Evolutionary conservation across 2,797 vertebrate species (phyloP), one percentile per base, ranked within the genome.

Genomic region (Sebastes jordani): DNA sequence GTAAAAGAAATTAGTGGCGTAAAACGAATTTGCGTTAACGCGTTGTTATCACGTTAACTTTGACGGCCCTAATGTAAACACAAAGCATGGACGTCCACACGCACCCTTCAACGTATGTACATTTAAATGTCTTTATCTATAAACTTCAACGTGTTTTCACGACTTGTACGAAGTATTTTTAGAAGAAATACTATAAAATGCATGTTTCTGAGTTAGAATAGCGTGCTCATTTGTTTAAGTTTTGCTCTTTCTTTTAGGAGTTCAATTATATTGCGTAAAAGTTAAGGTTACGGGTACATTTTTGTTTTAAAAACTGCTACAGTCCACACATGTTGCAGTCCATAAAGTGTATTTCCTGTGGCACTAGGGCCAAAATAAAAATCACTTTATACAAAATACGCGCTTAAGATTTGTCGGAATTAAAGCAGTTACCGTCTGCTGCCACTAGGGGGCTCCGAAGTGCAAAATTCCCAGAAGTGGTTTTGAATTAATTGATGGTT

Each of bases 381-480:
- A 11, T 18, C 1, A 4, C 23, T 11, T 9, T 27, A 18, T 20
- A 2, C 22, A n/a, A 10, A 25, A 55, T 9, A 22, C 55, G 4
- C 11, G 1, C 34, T 9, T 11, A 2, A 6, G 27, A 34, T 25
- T 14, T 54, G 7, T 38, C 49, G 0, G 32, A 74, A 36, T 36
- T 2, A 2, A 60, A 36, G 30, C 62, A 58, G 27, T 69, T 82
- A 34, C 59, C 11, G 6, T 3, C 10, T 8, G 30, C 4, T 1
- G 60, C 84, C 87, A 87, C 87, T 14, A 1, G 84, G 61, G 68
- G 86, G 30, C 87, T 23, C 70, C 54, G 83, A 55, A 56, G 42
- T n/a, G 71, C 70, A 34, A 23, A 54, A 5, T 71, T 11, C 29
- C 16, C 23, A 8, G 6, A 38, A 0, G 8, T 36, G 20, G 6